Evolutionary conservation across 30 jellyfish, hydroid and myxozoan genomes (phyloP).

Genomic region (Cassiopea andromeda): DNA sequence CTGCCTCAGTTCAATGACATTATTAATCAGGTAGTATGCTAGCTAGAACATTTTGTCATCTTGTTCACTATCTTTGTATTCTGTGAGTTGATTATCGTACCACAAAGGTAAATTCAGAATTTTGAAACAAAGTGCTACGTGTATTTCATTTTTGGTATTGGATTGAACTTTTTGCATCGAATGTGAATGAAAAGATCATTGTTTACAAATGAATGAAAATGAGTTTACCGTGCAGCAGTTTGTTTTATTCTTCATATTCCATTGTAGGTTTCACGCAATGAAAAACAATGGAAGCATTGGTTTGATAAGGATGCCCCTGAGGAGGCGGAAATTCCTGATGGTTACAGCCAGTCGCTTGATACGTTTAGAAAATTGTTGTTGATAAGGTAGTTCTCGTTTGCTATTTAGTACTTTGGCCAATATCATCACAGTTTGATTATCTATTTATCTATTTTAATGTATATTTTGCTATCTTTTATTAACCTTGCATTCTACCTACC

Average conservation of each 20-base stretch:
- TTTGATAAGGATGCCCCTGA: constrained; percentile 91
- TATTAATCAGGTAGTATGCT: constrained; percentile 65
- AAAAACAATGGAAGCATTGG: constrained; percentile 86
- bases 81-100: too few relatives aligned
- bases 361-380: constrained; percentile 80
- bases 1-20: constrained; percentile 86
- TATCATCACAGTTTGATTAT: not conserved
- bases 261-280: constrained; percentile 74
- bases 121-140: too few relatives aligned
- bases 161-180: not conserved
- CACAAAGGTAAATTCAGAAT: too few relatives aligned
- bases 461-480: not conserved
- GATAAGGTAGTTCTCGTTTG: constrained; percentile 51
- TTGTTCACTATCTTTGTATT: too few relatives aligned
- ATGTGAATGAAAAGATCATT: not conserved
- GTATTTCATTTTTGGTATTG: too few relatives aligned
- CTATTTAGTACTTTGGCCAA: not conserved
- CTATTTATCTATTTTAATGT: not conserved
- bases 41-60: not conserved
- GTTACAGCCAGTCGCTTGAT: constrained; percentile 81
- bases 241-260: not conserved
- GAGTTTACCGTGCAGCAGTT: not conserved
- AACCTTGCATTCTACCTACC: not conserved
- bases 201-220: not conserved
- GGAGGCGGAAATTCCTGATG: constrained; percentile 87